These are phyloP conservation scores for Hippoglossus stenolepis DNA, from an alignment of 2,113 vertebrate genomes.

Conservation along the genomic window DNA sequence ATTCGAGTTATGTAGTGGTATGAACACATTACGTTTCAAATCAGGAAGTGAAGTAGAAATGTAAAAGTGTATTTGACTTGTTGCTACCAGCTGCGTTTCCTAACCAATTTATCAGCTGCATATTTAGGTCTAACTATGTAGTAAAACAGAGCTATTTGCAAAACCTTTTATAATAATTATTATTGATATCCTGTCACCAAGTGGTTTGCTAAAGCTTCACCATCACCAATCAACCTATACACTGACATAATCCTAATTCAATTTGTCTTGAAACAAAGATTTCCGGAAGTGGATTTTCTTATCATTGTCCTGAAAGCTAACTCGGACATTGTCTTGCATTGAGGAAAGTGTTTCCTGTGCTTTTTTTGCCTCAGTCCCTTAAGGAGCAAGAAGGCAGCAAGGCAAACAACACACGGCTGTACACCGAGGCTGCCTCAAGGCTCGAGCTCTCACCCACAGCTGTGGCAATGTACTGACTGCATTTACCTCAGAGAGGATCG, in stretches of 20 bases:
- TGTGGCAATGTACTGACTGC: conserved; percentile 38
- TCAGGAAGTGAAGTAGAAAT: too few relatives aligned
- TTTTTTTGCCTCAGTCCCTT: background rate
- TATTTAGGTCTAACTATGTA: too few relatives aligned
- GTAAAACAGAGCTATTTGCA: background rate
- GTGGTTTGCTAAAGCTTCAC: background rate
- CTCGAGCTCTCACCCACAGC: conserved; percentile 9
- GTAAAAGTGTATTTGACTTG: too few relatives aligned
- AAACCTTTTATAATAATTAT: background rate
- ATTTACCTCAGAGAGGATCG: conserved; percentile 13
- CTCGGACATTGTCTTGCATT: background rate
- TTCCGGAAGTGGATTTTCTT: too few relatives aligned
- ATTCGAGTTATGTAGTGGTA: too few relatives aligned
- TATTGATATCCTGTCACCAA: background rate
- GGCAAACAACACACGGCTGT: background rate
- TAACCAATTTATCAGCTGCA: background rate
- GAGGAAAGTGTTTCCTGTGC: background rate
- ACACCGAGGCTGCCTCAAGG: conserved; percentile 16
- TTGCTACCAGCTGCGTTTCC: too few relatives aligned
- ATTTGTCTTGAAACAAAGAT: background rate
- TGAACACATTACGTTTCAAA: too few relatives aligned
- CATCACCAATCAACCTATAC: too few relatives aligned
- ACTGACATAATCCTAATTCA: background rate
- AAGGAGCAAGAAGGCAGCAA: background rate
- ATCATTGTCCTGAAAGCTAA: too few relatives aligned